Conservation (phyloP, 2,113 vertebrate species). For the Haemorhous mexicanus region DNA sequence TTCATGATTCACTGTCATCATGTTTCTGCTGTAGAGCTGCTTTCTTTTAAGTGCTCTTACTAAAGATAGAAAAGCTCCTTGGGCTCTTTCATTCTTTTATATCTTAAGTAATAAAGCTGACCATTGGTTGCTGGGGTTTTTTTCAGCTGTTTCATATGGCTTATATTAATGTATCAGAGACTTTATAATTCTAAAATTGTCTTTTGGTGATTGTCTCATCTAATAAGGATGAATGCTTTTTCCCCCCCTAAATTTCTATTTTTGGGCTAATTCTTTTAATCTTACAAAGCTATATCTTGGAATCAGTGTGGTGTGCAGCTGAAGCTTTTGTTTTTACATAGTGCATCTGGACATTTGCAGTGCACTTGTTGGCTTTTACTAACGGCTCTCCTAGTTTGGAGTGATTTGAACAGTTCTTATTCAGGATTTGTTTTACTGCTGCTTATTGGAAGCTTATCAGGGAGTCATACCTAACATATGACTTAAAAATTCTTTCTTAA, state of each 20-base stretch:
- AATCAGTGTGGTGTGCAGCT: not conserved
- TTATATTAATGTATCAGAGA: not conserved
- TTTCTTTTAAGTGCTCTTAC: conserved; percentile 35
- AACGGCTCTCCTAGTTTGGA: not conserved
- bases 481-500: not conserved
- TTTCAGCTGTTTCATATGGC: not conserved
- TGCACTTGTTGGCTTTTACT: not conserved
- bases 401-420: not conserved
- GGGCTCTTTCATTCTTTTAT: not conserved
- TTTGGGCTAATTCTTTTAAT: not conserved
- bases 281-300: not conserved
- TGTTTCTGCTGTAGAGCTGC: not conserved
- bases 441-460: not conserved
- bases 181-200: not conserved
- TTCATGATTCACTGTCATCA: not conserved
- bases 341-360: not conserved
- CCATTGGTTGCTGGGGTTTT: not conserved
- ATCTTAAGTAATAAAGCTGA: conserved; percentile 1
- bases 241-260: fast-evolving
- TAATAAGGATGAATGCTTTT: not conserved
- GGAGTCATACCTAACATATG: not conserved
- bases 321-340: not conserved
- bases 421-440: not conserved
- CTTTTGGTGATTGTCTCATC: not conserved
- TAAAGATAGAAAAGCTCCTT: conserved; percentile 36